These are phyloP conservation scores for Motacilla alba DNA, from an alignment of 2,113 vertebrate genomes.

Conservation along the genomic window DNA sequence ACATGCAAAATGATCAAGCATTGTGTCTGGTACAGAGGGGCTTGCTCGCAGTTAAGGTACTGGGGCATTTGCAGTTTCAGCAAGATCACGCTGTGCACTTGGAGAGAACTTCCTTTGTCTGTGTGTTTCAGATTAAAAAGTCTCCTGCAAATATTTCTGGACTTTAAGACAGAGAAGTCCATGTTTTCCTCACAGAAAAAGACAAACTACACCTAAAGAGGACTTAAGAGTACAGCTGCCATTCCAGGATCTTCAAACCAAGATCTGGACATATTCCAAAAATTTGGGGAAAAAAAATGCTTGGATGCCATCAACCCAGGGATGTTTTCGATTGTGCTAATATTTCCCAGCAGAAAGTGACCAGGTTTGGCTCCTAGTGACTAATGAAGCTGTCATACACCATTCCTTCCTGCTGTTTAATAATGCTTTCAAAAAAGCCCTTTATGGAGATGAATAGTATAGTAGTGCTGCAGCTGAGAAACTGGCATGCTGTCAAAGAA, in stretches of 20 bases:
- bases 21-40: not conserved
- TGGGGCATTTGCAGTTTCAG: not conserved
- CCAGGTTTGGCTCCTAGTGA: constrained; percentile 69
- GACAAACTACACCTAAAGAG: not conserved
- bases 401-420: constrained; percentile 72
- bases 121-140: not conserved
- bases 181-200: not conserved
- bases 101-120: not conserved
- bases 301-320: constrained; percentile 31
- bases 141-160: not conserved
- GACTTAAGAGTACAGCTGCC: not conserved
- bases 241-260: not conserved
- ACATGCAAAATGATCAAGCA: not conserved
- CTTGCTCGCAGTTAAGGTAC: not conserved
- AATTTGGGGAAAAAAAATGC: not conserved
- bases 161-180: not conserved
- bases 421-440: constrained; percentile 60
- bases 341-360: constrained; percentile 72
- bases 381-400: constrained; percentile 75
- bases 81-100: not conserved
- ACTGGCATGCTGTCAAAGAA: constrained; percentile 67
- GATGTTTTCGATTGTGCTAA: constrained; percentile 65
- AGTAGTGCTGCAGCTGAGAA: constrained; percentile 54
- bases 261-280: constrained; percentile 36
- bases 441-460: constrained; percentile 74